phyloP scores from a whole-genome alignment of 2,888 invertebrate species.

The Amphipoea lucens region DNA sequence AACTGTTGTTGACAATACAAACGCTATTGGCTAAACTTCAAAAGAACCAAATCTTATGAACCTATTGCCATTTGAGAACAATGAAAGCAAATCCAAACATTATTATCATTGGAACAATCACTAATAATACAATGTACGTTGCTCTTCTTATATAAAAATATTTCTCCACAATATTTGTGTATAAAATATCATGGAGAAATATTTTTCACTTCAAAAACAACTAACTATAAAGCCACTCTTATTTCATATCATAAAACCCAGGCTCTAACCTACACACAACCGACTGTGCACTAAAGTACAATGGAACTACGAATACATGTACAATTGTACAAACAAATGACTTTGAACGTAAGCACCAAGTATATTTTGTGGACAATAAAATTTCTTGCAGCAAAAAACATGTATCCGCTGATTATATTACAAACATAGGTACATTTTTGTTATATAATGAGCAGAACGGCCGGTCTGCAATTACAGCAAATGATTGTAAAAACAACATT shows the following conservation, averaged over 20 bases:
- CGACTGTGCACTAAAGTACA: constrained; percentile 43
- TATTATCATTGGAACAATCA: constrained; percentile 60
- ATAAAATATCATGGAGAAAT: constrained; percentile 39
- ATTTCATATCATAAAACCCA: constrained; percentile 31
- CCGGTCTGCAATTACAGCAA: constrained; percentile 37
- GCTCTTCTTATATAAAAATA: constrained; percentile 20
- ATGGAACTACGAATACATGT: constrained; percentile 43
- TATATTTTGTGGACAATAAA: constrained; percentile 58
- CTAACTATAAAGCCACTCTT: constrained; percentile 20
- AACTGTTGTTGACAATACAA: constrained; percentile 33
- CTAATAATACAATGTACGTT: constrained; percentile 51
- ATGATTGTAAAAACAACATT: constrained; percentile 44
- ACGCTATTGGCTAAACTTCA: constrained; percentile 43
- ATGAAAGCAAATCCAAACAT: constrained; percentile 61
- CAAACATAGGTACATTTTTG: constrained; percentile 21
- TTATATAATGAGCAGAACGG: constrained; percentile 31
- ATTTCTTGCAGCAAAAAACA: constrained; percentile 59
- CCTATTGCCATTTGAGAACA: constrained; percentile 59
- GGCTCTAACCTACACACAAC: constrained; percentile 50
- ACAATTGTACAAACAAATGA: constrained; percentile 66
- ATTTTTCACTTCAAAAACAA: constrained; percentile 52
- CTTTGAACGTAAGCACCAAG: constrained; percentile 31
- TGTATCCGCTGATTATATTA: constrained; percentile 60
- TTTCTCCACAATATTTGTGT: no score
- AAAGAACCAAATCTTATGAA: constrained; percentile 48